Conservation (phyloP, 2,797 vertebrate species). For the Ctenopoma multispine region DNA sequence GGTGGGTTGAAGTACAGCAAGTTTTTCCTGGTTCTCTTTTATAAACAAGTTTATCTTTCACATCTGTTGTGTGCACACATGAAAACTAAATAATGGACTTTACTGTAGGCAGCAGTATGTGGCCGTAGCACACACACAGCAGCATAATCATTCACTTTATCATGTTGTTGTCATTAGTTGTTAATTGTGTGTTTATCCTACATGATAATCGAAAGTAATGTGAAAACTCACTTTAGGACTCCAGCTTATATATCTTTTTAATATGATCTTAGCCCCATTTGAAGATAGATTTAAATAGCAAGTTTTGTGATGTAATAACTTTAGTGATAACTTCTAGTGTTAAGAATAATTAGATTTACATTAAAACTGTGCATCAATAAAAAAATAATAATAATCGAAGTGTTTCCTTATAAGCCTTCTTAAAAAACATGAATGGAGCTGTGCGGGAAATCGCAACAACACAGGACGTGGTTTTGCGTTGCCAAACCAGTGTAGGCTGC, state of each 20-base stretch:
- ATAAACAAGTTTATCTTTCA: conserved; percentile 56
- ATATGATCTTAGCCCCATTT: neutral
- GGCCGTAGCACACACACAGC: neutral
- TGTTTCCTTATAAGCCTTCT: neutral
- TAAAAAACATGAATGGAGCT: conserved; percentile 46
- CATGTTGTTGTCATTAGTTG: neutral
- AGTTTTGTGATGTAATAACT: neutral
- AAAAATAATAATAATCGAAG: neutral
- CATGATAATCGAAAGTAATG: neutral
- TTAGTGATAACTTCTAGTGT: neutral
- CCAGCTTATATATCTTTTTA: too few relatives aligned
- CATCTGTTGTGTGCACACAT: conserved; percentile 17
- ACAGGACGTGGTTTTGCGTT: conserved; percentile 63
- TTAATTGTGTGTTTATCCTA: neutral
- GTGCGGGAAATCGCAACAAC: conserved; percentile 38
- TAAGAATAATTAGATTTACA: neutral
- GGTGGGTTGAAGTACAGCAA: conserved; percentile 44
- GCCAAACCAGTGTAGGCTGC: conserved; percentile 5
- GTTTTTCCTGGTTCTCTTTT: conserved; percentile 60
- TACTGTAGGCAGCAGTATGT: neutral
- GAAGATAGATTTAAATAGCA: too few relatives aligned
- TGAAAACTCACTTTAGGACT: neutral
- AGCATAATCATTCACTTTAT: neutral
- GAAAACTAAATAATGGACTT: conserved; percentile 19
- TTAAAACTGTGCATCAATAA: neutral